Base-by-base conservation (phyloP, 2,888 invertebrate species). In the Chorisops tibialis region DNA sequence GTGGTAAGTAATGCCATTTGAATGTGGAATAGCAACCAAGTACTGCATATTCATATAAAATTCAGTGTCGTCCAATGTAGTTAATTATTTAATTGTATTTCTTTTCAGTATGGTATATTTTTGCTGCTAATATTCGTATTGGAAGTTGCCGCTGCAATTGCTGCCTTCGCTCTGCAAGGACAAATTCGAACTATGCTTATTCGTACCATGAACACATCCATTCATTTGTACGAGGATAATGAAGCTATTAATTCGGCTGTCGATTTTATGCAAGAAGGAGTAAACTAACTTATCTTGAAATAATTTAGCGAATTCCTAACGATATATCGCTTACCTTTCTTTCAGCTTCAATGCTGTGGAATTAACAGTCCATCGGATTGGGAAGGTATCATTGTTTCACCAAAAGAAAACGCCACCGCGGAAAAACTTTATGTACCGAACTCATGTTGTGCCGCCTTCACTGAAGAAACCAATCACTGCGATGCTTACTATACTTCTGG, bases 61-160 rank as follows among this genome's bases (percentile, higher is more conserved):
- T 18, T 14, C 7, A 51, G 18, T 14, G 30, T 30, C 9, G 9
- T 30, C 30, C 30, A 7, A 30, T n/a, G n/a, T n/a, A n/a, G n/a
- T n/a, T n/a, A 9, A 22, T 37, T 41, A 52, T 47, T 47, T 9
- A 47, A n/a, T n/a, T n/a, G n/a, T n/a, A n/a, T n/a, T n/a, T 54
- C 9, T 47, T 22, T 59, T 49, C 72, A 93, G 93, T 93, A 93
- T 75, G 91, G 90, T 68, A 82, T 88, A 7, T 82, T 89, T 64
- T 81, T 94, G 68, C 81, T 86, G 63, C 68, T 91, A 65, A 88
- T 94, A 62, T 87, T 93, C 74, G 80, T 93, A 38, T 74, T 91
- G 71, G 92, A 94, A 80, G 77, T 94, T 19, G 86, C 89, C 0
- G 89, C 89, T 5, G 92, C 91, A 43, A 88, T 93, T 68, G 85